These are phyloP conservation scores for Scytalopus superciliaris DNA, from an alignment of 2,113 vertebrate species.

Conservation along the genomic window DNA sequence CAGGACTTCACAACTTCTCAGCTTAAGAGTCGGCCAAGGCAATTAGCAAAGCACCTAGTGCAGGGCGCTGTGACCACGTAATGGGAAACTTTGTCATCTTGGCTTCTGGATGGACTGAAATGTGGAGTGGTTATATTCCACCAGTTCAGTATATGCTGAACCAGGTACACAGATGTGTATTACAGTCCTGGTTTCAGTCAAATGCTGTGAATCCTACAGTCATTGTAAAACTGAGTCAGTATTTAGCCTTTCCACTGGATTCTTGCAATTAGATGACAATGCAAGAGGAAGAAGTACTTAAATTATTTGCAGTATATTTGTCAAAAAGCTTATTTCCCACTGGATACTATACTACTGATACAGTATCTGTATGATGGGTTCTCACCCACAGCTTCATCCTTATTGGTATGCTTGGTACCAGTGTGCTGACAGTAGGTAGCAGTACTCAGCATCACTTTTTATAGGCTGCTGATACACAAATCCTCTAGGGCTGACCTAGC, in stretches of 20 bases:
- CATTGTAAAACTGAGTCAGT: neutral
- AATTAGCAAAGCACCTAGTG: neutral
- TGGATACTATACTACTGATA: neutral
- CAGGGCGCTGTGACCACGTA: accelerated
- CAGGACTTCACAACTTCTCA: neutral
- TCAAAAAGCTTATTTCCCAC: neutral
- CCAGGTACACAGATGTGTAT: neutral
- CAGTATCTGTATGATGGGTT: neutral
- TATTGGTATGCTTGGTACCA: neutral
- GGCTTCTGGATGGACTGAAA: neutral
- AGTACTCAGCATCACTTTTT: neutral
- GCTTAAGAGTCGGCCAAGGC: neutral
- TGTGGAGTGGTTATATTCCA: neutral
- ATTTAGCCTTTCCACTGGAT: neutral
- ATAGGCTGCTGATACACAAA: neutral
- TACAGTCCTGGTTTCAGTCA: neutral
- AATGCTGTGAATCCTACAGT: neutral
- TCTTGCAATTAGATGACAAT: neutral
- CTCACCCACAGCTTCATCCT: neutral
- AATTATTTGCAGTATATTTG: neutral
- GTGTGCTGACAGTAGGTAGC: neutral
- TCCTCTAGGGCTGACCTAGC: neutral
- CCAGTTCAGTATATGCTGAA: neutral
- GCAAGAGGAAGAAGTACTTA: neutral
- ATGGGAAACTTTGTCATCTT: accelerated